Base-by-base conservation (phyloP, 1,140 invertebrate genomes). In the silkworm (Bombyx mori) region DNA sequence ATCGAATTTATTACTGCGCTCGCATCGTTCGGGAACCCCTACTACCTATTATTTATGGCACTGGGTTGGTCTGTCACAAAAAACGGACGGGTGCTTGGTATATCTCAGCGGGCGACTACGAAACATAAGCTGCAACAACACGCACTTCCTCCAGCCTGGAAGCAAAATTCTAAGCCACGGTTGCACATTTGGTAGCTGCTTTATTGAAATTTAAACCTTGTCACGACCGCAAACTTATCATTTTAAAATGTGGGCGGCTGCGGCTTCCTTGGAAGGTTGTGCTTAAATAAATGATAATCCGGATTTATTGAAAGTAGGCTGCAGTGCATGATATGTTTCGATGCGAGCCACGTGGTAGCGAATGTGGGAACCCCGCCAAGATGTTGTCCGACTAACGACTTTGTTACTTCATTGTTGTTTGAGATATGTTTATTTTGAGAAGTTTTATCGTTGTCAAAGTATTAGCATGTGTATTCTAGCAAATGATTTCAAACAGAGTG, bases 11-110 rank as follows among this genome's bases (percentile, higher is more conserved):
- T 87, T 80, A 87, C 82, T 80, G 85, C 77, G 78, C 77, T 68
- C 73, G 69, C 70, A 74, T 75, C 63, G 73, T 71, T 71, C 73
- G 75, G 66, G 73, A 74, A 79, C 82, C 82, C 83, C 79, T 35
- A 78, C 12, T 82, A 78, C 79, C 82, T 87, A 85, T 87, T 87
- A 87, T 87, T 87, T 87, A 87, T 87, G 84, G 84, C 77, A 80
- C 68, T 85, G 78, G 71, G 75, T 85, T 83, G 76, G 78, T 82
- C 81, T 87, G 82, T 85, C 80, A 84, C 78, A 85, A 85, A 87
- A 86, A 87, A 87, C 68, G 69, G 79, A 74, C 82, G 79, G 80
- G 77, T 85, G 82, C 76, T 61, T 75, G 76, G 75, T 82, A 84
- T 81, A 77, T 77, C 84, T 80, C 84, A 87, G 81, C 84, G 73